A percentile compares a stretch with the other conserved stretches of the same genome.
Conservation (phyloP, 2,797 vertebrate genomes). For the Amblyopsis hoosieri region DNA sequence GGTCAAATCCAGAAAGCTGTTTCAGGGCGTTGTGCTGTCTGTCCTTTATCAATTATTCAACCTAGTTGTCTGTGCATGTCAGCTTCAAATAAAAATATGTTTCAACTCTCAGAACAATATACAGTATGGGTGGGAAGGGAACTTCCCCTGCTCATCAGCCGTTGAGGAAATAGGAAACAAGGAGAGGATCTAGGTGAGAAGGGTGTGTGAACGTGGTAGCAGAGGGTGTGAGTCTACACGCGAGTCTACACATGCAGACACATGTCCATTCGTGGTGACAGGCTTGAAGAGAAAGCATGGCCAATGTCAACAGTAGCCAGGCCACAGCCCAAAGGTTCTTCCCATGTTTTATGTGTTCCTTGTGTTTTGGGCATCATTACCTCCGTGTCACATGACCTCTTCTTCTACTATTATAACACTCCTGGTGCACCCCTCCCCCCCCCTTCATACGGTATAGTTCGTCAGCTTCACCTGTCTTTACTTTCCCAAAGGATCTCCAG, state of each 20-base stretch:
- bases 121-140: conserved; percentile 5
- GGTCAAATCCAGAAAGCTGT: conserved; percentile 21
- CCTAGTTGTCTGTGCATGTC: not conserved
- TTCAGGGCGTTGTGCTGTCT: conserved; percentile 11
- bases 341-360: conserved; percentile 51
- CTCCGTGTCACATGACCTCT: conserved; percentile 42
- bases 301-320: conserved; percentile 64
- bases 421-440: not conserved
- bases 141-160: not conserved
- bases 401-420: conserved; percentile 1
- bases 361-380: conserved; percentile 43
- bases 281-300: conserved; percentile 32
- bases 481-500: conserved; percentile 28
- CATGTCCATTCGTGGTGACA: conserved; percentile 37
- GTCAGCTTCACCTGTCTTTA: conserved; percentile 37
- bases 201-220: not conserved
- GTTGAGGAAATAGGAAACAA: conserved; percentile 3
- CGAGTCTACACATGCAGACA: conserved; percentile 23
- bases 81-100: not conserved
- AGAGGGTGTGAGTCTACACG: conserved; percentile 6
- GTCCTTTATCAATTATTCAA: conserved; percentile 9
- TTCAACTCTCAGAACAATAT: not conserved
- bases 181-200: conserved; percentile 1
- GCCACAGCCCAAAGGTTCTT: conserved; percentile 44
- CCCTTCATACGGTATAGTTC: conserved; percentile 3